Evolutionary conservation across 2,113 vertebrate species (phyloP).

Genomic region (Cochlearius cochlearius): DNA sequence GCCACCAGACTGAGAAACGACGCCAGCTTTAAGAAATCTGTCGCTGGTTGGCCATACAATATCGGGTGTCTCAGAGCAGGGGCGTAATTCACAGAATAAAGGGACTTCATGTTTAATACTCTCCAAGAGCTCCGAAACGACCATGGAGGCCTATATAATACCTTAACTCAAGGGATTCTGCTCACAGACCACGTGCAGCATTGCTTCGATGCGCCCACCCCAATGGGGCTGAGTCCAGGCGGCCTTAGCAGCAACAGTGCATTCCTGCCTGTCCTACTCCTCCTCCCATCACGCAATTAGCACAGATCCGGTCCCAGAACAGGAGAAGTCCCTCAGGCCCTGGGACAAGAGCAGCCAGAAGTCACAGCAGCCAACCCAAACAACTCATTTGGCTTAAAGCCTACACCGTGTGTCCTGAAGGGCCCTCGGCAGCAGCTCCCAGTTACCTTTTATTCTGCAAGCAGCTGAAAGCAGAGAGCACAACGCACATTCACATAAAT

Average conservation of each 20-base stretch:
- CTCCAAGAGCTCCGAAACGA: too few species aligned
- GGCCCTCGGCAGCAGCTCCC: conserved; percentile 5
- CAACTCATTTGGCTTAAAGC: conserved; percentile 18
- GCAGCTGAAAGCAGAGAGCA: background rate
- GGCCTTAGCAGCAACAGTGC: background rate
- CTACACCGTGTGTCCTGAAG: conserved; percentile 13
- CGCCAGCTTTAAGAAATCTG: background rate
- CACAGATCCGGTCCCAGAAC: conserved; percentile 7
- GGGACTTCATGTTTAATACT: rapidly evolving
- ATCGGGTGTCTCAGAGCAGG: background rate
- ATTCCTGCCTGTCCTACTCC: background rate
- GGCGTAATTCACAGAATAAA: too few species aligned
- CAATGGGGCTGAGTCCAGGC: background rate
- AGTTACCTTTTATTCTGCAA: background rate
- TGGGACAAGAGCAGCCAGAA: background rate
- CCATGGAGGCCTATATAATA: rapidly evolving
- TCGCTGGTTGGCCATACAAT: rapidly evolving
- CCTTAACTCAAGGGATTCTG: rapidly evolving
- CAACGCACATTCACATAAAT: rapidly evolving
- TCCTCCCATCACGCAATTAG: background rate
- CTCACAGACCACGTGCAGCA: rapidly evolving
- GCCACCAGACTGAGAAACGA: background rate
- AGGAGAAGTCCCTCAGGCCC: conserved; percentile 12
- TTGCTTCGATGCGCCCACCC: rapidly evolving
- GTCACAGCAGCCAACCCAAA: conserved; percentile 41